Evolutionary conservation across 2,113 vertebrate genomes (phyloP).

Genomic region (Mellivora capensis): DNA sequence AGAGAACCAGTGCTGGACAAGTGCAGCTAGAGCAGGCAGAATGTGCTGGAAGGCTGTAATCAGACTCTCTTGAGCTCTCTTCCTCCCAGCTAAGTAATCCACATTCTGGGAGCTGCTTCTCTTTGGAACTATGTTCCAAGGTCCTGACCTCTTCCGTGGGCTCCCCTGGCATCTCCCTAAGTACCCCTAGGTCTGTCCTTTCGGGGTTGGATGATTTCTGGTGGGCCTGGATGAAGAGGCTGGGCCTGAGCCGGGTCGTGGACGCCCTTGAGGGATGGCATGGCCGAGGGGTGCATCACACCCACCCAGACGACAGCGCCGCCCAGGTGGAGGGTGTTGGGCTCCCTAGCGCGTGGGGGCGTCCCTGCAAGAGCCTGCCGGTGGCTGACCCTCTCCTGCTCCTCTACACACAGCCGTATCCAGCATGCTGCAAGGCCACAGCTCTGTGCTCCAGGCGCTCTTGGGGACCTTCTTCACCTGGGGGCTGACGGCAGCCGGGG

Average conservation of each 20-base stretch:
- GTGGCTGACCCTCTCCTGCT: background rate
- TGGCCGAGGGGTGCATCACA: fast-evolving
- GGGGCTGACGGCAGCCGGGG: constrained; percentile 93
- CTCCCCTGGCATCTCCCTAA: background rate
- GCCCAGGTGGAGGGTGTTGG: background rate
- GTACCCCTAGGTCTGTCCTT: background rate
- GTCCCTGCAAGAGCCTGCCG: fast-evolving
- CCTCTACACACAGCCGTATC: constrained; percentile 60
- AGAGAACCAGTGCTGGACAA: fast-evolving
- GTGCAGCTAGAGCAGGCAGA: background rate
- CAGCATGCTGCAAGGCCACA: constrained; percentile 90
- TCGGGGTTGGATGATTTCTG: background rate
- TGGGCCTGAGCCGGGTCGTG: fast-evolving
- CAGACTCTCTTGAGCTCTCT: background rate
- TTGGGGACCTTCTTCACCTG: constrained; percentile 95
- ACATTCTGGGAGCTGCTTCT: background rate
- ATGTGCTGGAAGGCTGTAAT: fast-evolving
- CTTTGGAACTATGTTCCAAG: background rate
- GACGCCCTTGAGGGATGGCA: background rate
- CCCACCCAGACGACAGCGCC: background rate
- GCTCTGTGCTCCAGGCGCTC: constrained; percentile 89
- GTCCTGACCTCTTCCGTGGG: fast-evolving
- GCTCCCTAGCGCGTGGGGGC: fast-evolving
- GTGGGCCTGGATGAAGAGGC: background rate
- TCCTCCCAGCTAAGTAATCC: background rate